Evolutionary conservation across 2,888 invertebrate species (phyloP), one percentile per base, ranked within the genome.

Genomic region (Sepioteuthis lessoniana): DNA sequence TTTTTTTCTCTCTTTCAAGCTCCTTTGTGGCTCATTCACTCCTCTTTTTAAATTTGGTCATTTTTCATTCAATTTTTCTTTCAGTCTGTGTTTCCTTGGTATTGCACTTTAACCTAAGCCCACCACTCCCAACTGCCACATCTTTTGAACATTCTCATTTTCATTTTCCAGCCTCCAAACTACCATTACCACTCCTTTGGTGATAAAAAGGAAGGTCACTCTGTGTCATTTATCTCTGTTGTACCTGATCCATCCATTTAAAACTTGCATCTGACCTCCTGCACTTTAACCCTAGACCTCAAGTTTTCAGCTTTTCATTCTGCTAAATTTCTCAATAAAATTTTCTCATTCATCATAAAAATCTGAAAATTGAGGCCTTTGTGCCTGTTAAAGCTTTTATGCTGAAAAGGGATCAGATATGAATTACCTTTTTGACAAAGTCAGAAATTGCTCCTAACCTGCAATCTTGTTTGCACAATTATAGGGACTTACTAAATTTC

Each of bases 41-140:
- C 13, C 35, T 25, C 25, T 55, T 25, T 21, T 42, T 19, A 16
- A 76, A 35, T 76, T 76, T 76, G 76, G 35, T 76, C 16, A 35
- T 76, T 76, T 76, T 76, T 76, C 76, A 76, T 76, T 76, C 76
- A 76, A 76, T 76, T 76, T 76, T 76, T 76, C 76, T n/a, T n/a
- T 76, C 60, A 31, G 60, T 28, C 8, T 60, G 60, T 31, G 76
- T 76, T n/a, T 76, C 76, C 76, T 76, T 25, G n/a, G 76, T 35
- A 35, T 19, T 76, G 13, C 76, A 13, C 35, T 76, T 60, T 21
- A 31, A 60, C 60, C 60, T 35, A n/a, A 35, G n/a, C n/a, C 76
- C 2, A n/a, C 10, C n/a, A 8, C n/a, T 4, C 76, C 76, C 76
- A 1, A 2, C n/a, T 13, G 16, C n/a, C 16, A 0, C 4, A 35